phyloP scores from a whole-genome alignment of 2,797 vertebrate genomes.

The Corythornis leucogaster region DNA sequence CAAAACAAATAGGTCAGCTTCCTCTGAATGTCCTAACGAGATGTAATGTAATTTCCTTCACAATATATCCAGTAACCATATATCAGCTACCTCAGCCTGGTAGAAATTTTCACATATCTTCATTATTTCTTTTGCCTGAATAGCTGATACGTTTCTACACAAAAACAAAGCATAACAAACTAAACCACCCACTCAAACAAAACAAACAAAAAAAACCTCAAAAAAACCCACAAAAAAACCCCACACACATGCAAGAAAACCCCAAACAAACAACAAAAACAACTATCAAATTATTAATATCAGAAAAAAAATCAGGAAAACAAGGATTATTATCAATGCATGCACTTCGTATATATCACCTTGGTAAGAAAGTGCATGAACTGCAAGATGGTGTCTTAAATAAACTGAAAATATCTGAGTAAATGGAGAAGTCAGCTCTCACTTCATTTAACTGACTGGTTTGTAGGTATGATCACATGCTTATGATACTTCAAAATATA shows the following conservation, averaged over 20 bases:
- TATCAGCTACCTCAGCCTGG: neutral
- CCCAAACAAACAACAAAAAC: fast-evolving
- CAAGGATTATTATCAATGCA: neutral
- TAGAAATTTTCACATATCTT: neutral
- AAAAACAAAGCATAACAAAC: too few relatives aligned
- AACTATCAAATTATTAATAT: neutral
- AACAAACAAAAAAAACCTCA: fast-evolving
- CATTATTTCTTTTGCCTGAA: neutral
- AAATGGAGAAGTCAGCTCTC: neutral
- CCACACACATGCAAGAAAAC: too few relatives aligned
- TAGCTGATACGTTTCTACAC: neutral
- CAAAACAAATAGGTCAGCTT: neutral
- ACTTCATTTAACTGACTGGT: neutral
- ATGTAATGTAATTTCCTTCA: neutral
- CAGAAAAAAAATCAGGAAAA: neutral
- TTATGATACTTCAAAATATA: neutral
- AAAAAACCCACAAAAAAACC: neutral
- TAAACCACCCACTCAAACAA: too few relatives aligned
- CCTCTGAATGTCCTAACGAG: neutral
- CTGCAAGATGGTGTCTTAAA: neutral
- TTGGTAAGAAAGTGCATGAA: neutral
- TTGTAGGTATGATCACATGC: neutral
- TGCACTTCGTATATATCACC: neutral
- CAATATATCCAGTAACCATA: neutral
- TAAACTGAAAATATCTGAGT: neutral